Evolutionary conservation across 2,888 invertebrate species (phyloP), one percentile per base, ranked within the genome.

Genomic region (Torymus texanus): DNA sequence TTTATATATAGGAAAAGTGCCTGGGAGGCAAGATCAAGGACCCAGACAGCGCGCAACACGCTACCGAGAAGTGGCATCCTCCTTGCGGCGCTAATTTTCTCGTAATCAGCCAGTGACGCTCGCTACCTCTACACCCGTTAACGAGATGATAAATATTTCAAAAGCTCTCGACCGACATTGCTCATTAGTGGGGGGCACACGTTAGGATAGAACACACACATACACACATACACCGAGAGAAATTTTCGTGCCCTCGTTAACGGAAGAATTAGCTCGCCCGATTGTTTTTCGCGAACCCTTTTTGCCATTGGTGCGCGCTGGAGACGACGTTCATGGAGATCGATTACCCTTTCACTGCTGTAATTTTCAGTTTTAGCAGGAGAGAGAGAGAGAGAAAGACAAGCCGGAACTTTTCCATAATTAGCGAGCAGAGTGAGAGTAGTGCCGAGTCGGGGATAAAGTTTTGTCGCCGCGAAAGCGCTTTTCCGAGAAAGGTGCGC

Each of bases 131-230:
- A 59, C 1, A 61, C 77, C 66, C 72, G 71, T 55, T 77, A 77
- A 77, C 72, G 59, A 53, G 71, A 66, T 66, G 71, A 66, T 77
- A 77, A 77, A 77, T 77, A 77, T 72, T 77, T 77, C 59, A 77
- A n/a, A 65, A 13, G 16, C 0, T 18, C 14, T 4, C 14, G 59
- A 14, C 53, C n/a, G 56, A 56, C 24, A 58, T n/a, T 58, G 16
- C 73, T 75, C 74, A 75, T 75, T 75, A 75, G 66, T 51, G 21
- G 13, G n/a, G 14, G 73, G 14, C 16, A 16, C 51, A 51, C 5
- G 16, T 2, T 21, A n/a, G 16, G 10, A 1, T 18, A 50, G 18
- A 70, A 50, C 1, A 21, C 21, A 21, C 21, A 21, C 21, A 21
- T 2, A 21, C 21, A 55, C 2, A 58, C 13, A 58, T 5, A n/a